Percentiles rank a stretch among this genome's conserved stretches.
Evolutionary conservation across 2,113 vertebrate species (phyloP).

Genomic region (Zosterops lateralis): DNA sequence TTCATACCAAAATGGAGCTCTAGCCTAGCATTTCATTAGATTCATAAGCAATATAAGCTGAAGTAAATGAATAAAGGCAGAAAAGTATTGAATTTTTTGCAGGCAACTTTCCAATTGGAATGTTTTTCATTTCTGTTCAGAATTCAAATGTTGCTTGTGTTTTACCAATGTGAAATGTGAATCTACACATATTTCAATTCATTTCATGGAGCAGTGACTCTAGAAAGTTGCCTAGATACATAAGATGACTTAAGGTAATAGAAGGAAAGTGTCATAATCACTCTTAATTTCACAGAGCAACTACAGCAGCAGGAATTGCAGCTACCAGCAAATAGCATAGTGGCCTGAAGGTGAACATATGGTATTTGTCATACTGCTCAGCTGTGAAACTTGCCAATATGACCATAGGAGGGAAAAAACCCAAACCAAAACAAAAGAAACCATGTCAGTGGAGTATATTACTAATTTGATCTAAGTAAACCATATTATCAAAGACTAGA

Average conservation of each 20-base stretch:
- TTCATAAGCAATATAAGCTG: constrained; percentile 22
- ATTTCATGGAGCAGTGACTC: constrained; percentile 48
- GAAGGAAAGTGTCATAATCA: constrained; percentile 17
- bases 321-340: constrained; percentile 54
- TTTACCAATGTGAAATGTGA: constrained; percentile 27
- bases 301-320: constrained; percentile 32
- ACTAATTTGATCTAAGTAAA: neutral
- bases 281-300: constrained; percentile 58
- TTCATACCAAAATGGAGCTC: constrained; percentile 27
- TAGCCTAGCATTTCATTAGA: constrained; percentile 34
- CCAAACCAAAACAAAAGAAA: neutral
- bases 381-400: constrained; percentile 39
- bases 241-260: constrained; percentile 49
- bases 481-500: neutral
- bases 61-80: constrained; percentile 29
- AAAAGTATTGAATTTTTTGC: constrained; percentile 33
- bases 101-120: neutral
- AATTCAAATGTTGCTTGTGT: constrained; percentile 31
- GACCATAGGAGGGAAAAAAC: neutral
- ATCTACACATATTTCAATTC: neutral
- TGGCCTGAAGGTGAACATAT: constrained; percentile 65
- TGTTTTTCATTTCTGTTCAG: constrained; percentile 17
- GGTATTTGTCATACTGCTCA: constrained; percentile 61
- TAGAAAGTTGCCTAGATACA: constrained; percentile 27
- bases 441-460: neutral